A percentile compares a stretch with the other conserved stretches of the same genome.
Conservation (phyloP, 2,888 invertebrate genomes). For the Eupithecia subumbrata region DNA sequence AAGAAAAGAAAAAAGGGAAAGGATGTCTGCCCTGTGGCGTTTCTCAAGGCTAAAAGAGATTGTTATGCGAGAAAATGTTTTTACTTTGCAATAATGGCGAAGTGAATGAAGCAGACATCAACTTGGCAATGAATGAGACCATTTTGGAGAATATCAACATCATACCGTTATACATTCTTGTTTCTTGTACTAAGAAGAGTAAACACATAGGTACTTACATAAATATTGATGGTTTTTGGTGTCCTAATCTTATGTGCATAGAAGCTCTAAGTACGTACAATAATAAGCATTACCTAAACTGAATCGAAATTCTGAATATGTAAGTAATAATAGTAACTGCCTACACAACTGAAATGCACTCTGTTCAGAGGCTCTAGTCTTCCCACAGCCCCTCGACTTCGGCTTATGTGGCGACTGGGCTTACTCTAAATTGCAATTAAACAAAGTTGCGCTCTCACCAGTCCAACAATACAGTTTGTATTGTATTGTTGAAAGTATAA, state of each 20-base stretch:
- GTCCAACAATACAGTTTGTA: slow-evolving; percentile 45
- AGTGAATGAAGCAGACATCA: slow-evolving; percentile 13
- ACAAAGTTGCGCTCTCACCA: slow-evolving; percentile 60
- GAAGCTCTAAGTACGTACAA: no score
- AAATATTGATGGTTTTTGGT: neutral
- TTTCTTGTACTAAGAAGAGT: neutral
- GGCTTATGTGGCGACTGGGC: slow-evolving; percentile 72
- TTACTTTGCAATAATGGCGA: slow-evolving; percentile 21
- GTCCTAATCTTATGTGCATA: no score
- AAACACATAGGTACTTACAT: neutral
- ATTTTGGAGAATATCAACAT: neutral
- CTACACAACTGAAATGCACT: slow-evolving; percentile 51
- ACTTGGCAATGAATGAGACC: slow-evolving; percentile 12
- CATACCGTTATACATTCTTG: neutral
- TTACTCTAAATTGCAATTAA: slow-evolving; percentile 77
- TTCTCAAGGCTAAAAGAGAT: slow-evolving; percentile 24
- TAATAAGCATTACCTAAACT: neutral
- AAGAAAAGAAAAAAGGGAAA: slow-evolving; percentile 16
- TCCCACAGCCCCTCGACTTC: slow-evolving; percentile 64
- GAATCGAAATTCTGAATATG: neutral
- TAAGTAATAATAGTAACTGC: neutral
- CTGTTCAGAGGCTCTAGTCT: slow-evolving; percentile 55
- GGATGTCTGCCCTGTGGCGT: slow-evolving; percentile 20
- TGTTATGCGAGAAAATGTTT: slow-evolving; percentile 28
- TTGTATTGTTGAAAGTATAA: slow-evolving; percentile 24